phyloP scores from a whole-genome alignment of 2,797 vertebrate genomes.

The Calcarius lapponicus region DNA sequence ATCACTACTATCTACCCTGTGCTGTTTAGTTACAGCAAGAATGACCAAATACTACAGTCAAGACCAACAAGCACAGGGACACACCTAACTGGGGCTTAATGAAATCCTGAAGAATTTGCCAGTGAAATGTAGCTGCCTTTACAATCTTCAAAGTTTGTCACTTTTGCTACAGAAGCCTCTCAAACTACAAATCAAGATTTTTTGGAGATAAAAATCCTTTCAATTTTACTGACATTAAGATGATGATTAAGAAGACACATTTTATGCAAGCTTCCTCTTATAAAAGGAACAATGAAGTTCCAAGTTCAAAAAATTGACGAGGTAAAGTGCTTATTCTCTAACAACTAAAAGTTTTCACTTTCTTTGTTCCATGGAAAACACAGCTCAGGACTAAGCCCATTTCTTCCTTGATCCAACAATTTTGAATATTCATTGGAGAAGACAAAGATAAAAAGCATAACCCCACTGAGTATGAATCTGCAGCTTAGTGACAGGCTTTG shows the following conservation, averaged over 20 bases:
- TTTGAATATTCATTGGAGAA: not conserved
- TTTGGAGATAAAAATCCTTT: not conserved
- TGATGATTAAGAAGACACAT: not conserved
- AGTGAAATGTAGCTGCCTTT: not conserved
- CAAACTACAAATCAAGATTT: not conserved
- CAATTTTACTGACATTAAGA: not conserved
- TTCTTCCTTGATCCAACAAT: not conserved
- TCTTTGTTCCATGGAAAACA: not conserved
- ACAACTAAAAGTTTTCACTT: not conserved
- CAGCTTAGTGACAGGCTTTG: not conserved
- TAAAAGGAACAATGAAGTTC: not conserved
- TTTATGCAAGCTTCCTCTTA: not conserved
- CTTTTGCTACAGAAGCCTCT: not conserved
- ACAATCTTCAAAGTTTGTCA: not conserved
- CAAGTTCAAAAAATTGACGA: not conserved
- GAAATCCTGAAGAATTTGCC: not conserved
- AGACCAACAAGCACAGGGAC: not conserved
- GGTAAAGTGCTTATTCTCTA: not conserved
- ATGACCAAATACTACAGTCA: not conserved
- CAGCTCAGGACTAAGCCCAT: not conserved
- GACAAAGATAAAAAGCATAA: conserved; percentile 9
- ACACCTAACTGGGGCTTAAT: not conserved
- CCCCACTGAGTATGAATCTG: not conserved
- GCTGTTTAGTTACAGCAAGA: not conserved
- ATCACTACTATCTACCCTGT: too few species aligned